A percentile compares a stretch with the other conserved stretches of the same genome.
phyloP scores from a whole-genome alignment of 2,113 vertebrate species.

The Buteo buteo region DNA sequence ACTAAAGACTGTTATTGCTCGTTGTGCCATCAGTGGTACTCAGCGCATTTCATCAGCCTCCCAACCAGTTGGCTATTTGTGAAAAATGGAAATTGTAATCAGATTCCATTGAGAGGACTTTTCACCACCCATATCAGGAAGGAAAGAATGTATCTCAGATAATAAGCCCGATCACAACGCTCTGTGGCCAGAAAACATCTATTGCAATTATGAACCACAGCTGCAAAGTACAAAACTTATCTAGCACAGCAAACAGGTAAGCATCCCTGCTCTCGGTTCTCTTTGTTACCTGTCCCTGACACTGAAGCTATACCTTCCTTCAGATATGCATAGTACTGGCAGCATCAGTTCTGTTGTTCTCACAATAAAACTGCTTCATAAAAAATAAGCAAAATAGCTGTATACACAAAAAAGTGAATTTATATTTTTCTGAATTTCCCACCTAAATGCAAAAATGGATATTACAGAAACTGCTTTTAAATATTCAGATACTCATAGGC shows the following conservation, averaged over 20 bases:
- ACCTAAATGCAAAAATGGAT: no score
- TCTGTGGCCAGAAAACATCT: neutral
- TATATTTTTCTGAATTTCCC: neutral
- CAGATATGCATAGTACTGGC: neutral
- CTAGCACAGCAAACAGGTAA: neutral
- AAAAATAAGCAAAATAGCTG: neutral
- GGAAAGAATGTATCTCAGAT: neutral
- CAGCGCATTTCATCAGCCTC: neutral
- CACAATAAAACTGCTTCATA: no score
- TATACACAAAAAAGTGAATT: neutral
- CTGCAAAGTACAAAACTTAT: neutral
- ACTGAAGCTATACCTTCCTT: neutral
- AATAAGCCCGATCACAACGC: fast-evolving
- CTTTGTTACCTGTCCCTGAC: neutral
- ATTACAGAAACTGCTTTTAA: neutral
- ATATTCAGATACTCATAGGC: no score
- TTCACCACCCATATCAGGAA: neutral
- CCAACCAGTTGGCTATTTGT: neutral
- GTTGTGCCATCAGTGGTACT: neutral
- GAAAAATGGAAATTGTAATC: neutral
- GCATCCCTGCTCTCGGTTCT: neutral
- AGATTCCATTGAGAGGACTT: neutral
- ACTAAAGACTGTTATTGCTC: neutral
- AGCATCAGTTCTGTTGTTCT: no score
- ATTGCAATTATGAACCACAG: neutral